Evolutionary conservation across 1,140 invertebrate species (phyloP).

Genomic region (Drosophila arizonae): DNA sequence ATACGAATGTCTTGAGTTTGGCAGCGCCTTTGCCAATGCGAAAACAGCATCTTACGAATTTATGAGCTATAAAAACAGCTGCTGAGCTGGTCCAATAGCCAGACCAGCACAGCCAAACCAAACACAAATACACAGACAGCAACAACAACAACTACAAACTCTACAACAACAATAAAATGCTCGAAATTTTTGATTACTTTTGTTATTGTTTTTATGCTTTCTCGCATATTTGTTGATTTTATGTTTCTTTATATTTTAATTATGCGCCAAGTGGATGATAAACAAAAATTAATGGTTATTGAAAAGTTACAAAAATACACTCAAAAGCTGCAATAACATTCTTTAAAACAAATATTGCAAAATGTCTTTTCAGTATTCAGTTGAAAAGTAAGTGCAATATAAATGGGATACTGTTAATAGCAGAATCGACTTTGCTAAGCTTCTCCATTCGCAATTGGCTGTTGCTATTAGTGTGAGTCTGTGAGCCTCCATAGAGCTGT

Average conservation of each 20-base stretch:
- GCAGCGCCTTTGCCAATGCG: slow-evolving; percentile 53
- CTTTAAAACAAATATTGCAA: neutral
- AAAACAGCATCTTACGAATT: slow-evolving; percentile 77
- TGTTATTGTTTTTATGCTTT: slow-evolving; percentile 77
- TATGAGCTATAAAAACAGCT: slow-evolving; percentile 82
- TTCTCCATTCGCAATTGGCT: too few species aligned
- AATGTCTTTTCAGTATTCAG: neutral
- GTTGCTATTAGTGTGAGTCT: too few species aligned
- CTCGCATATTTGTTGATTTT: slow-evolving; percentile 67
- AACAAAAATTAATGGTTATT: slow-evolving; percentile 51
- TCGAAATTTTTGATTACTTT: slow-evolving; percentile 78
- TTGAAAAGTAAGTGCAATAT: too few species aligned
- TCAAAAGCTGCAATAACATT: neutral
- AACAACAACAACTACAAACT: slow-evolving; percentile 48
- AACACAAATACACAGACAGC: slow-evolving; percentile 5
- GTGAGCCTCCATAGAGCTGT: too few species aligned
- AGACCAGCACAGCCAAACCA: slow-evolving; percentile 8
- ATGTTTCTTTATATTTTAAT: slow-evolving; percentile 73
- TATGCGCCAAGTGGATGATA: slow-evolving; percentile 74
- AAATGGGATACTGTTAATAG: too few species aligned
- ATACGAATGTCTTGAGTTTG: slow-evolving; percentile 57
- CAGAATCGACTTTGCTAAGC: too few species aligned
- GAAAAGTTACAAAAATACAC: slow-evolving; percentile 7
- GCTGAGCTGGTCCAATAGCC: slow-evolving; percentile 26
- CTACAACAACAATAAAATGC: slow-evolving; percentile 54